Evolutionary conservation across 2,888 invertebrate genomes (phyloP).

Genomic region (Julus scandinavius): DNA sequence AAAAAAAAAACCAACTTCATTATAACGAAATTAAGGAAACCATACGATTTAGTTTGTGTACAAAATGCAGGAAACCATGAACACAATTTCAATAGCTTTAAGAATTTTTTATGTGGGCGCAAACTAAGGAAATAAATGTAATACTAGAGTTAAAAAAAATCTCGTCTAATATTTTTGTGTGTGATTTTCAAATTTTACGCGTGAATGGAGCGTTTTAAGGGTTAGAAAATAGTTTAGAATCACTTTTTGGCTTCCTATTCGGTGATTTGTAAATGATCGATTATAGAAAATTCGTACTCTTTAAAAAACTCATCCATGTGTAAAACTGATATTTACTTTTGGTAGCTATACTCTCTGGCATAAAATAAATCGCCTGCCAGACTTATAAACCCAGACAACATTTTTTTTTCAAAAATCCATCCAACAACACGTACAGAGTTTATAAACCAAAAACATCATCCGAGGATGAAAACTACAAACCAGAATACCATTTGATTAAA

Average conservation of each 20-base stretch:
- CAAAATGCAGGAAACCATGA: too few species aligned
- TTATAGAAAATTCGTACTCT: neutral
- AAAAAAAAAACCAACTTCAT: too few species aligned
- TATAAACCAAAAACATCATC: too few species aligned
- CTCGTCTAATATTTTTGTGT: neutral
- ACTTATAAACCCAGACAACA: neutral
- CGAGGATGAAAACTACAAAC: too few species aligned
- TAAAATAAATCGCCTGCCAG: conserved; percentile 12
- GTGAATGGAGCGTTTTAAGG: neutral
- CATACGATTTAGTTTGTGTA: too few species aligned
- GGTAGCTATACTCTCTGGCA: neutral
- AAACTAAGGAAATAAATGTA: too few species aligned
- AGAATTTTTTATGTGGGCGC: too few species aligned
- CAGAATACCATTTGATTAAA: too few species aligned
- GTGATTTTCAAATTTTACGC: neutral
- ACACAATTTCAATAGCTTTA: too few species aligned
- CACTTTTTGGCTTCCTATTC: neutral
- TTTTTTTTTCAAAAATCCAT: neutral
- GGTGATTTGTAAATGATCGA: conserved; percentile 20
- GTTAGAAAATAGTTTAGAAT: neutral
- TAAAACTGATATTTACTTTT: neutral
- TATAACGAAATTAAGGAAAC: too few species aligned
- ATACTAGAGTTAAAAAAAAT: neutral
- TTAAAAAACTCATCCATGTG: neutral
- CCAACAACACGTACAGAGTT: neutral